Percentiles rank a stretch among this genome's conserved stretches.
Conservation (phyloP, 2,888 invertebrate species). For the Alloscopus bannaensis region DNA sequence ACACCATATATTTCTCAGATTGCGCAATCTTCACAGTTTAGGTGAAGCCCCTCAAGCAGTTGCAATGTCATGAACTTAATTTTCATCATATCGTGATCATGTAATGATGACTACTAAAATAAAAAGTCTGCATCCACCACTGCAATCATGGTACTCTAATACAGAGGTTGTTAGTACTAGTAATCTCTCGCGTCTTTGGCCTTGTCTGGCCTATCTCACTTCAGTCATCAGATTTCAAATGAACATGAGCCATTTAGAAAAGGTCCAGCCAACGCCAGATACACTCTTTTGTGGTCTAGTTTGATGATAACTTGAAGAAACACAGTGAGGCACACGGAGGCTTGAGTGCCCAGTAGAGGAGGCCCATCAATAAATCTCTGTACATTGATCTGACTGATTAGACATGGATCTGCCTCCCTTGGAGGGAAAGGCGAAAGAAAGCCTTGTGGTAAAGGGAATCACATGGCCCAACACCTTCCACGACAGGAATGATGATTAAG, state of each 20-base stretch:
- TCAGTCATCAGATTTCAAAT: constrained; percentile 4
- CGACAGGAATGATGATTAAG: constrained; percentile 53
- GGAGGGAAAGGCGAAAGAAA: constrained; percentile 50
- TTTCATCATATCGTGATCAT: constrained; percentile 34
- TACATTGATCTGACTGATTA: constrained; percentile 53
- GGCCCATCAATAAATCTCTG: constrained; percentile 46
- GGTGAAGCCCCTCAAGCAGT: constrained; percentile 34
- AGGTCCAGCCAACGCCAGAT: constrained; percentile 35
- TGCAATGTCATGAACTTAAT: constrained; percentile 46
- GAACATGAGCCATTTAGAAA: too few species aligned
- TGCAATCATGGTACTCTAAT: background rate
- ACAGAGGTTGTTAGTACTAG: background rate
- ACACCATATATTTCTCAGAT: constrained; percentile 20
- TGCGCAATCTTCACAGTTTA: constrained; percentile 11
- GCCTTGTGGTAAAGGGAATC: constrained; percentile 34
- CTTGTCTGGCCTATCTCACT: constrained; percentile 35
- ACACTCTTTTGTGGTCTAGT: too few species aligned
- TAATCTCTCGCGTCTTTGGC: constrained; percentile 15
- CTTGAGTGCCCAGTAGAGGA: background rate
- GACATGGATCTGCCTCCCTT: constrained; percentile 57
- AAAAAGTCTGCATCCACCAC: constrained; percentile 13
- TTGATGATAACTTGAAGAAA: background rate
- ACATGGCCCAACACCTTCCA: constrained; percentile 50
- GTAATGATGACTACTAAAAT: constrained; percentile 18
- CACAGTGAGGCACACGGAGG: too few species aligned